Base-by-base conservation (phyloP, 2,888 invertebrate genomes). In the Apantesis nais region DNA sequence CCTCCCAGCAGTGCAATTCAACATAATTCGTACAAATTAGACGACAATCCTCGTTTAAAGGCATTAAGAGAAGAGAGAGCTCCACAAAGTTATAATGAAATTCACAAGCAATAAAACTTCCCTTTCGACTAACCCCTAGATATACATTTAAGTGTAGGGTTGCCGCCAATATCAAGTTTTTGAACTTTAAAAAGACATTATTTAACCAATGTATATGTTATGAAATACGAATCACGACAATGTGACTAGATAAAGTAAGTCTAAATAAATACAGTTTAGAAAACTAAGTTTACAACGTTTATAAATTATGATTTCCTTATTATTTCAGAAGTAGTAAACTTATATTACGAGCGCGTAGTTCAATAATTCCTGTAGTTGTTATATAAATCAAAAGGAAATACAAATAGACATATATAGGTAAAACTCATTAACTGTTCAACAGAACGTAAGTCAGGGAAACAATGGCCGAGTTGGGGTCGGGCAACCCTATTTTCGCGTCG, bases 31-130 rank as follows among this genome's bases (percentile, higher is more conserved):
- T 89, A 92, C 90, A 94, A 93, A 93, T 93, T 91, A 93, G 91
- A 92, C 92, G 92, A 93, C 93, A 93, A 93, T 93, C 90, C 92
- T 88, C 90, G 87, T 92, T 93, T 90, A 90, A 92, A 92, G 90
- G 90, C 92, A 90, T 92, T 92, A 91, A 92, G 89, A 86, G 89
- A 84, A 85, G 87, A 84, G 90, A 86, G 90, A 87, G 90, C 88
- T 86, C 85, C 86, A 88, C 90, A 88, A 94, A 94, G 91, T 94
- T 94, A 94, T 94, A 94, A 94, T 94, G 93, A 94, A 94, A 94
- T 94, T 94, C 94, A 93, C 92, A 88, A 94, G 93, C 94, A 94
- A 94, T 94, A 93, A 94, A 94, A 94, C 93, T 94, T 94, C 91
- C 90, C 92, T 92, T 92, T 92, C 90, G 91, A 91, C 92, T 92